Percentiles rank a stretch among this genome's conserved stretches.
Evolutionary conservation across 2,113 vertebrate species (phyloP).

Genomic region (Daphoenositta chrysoptera): DNA sequence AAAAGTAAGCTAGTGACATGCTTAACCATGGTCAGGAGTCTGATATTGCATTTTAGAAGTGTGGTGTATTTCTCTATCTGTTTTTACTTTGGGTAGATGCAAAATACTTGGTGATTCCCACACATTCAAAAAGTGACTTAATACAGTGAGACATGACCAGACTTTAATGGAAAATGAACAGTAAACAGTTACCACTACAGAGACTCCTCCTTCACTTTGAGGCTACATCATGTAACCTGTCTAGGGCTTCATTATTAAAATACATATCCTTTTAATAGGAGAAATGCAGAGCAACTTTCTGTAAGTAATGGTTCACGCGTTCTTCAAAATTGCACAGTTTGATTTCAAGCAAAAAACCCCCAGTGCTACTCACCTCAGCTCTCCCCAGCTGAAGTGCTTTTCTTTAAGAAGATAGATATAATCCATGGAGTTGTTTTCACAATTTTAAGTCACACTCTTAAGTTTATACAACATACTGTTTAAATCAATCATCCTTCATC

Average conservation of each 20-base stretch:
- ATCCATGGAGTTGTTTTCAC: background rate
- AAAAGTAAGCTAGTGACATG: background rate
- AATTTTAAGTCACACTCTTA: background rate
- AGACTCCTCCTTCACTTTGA: background rate
- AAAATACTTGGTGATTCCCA: background rate
- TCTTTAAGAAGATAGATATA: background rate
- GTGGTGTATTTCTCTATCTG: background rate
- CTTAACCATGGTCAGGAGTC: background rate
- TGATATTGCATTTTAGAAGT: background rate
- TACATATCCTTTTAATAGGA: background rate
- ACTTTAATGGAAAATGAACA: background rate
- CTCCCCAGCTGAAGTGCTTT: background rate
- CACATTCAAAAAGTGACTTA: background rate
- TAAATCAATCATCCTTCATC: background rate
- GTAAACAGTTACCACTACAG: background rate
- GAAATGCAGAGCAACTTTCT: background rate
- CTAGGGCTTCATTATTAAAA: background rate
- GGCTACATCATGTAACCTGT: background rate
- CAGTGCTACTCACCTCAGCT: fast-evolving
- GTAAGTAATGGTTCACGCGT: fast-evolving
- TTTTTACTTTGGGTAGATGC: background rate
- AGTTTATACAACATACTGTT: background rate
- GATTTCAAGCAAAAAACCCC: background rate
- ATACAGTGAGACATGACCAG: background rate
- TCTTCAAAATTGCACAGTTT: background rate